phyloP scores from a whole-genome alignment of 2,113 vertebrate genomes.

The Lepus americanus region DNA sequence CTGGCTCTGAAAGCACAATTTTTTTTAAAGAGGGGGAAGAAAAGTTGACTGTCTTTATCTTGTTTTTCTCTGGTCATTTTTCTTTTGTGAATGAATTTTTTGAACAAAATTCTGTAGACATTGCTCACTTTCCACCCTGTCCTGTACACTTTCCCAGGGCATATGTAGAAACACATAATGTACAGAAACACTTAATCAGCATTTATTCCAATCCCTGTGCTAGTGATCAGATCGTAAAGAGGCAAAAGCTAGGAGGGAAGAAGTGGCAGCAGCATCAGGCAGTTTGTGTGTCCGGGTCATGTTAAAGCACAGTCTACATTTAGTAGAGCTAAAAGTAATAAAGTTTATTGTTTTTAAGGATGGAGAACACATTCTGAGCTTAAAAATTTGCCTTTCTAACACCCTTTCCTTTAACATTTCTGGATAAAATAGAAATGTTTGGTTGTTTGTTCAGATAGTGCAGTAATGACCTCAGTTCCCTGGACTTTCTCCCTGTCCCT shows the following conservation, averaged over 20 bases:
- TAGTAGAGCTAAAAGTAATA: neutral
- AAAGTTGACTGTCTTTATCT: neutral
- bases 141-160: neutral
- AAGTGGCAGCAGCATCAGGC: neutral
- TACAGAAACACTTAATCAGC: too few relatives aligned
- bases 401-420: neutral
- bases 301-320: neutral
- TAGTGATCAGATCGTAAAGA: neutral
- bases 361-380: neutral
- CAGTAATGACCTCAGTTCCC: neutral
- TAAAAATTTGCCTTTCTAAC: slow-evolving; percentile 17
- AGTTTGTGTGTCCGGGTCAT: neutral
- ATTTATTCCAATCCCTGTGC: neutral
- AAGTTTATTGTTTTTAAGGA: slow-evolving; percentile 3
- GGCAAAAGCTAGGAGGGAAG: neutral
- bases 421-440: neutral
- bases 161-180: neutral
- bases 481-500: neutral
- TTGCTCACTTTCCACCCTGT: neutral
- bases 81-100: neutral
- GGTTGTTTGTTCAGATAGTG: neutral
- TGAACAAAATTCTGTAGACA: neutral
- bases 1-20: slow-evolving; percentile 40
- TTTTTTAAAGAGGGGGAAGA: slow-evolving; percentile 27
- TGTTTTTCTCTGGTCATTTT: neutral